Percentiles rank a stretch among this genome's conserved stretches.
Conservation (phyloP, 2,888 invertebrate species). For the Drosophila stalkeri region DNA sequence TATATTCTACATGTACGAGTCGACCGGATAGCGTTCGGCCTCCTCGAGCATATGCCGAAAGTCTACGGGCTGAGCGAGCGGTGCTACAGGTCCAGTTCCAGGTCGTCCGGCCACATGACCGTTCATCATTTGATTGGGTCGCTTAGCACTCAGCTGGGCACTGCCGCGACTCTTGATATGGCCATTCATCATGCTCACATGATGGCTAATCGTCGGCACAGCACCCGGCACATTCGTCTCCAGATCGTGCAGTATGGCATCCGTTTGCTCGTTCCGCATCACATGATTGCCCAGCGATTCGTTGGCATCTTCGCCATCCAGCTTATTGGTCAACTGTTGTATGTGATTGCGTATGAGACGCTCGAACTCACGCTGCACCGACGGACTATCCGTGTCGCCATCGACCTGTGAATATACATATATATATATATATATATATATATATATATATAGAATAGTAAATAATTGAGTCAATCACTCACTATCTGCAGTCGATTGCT, state of each 20-base stretch:
- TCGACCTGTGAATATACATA: slow-evolving; percentile 88
- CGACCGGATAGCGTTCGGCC: slow-evolving; percentile 84
- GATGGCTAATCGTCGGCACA: slow-evolving; percentile 85
- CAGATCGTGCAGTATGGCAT: slow-evolving; percentile 83
- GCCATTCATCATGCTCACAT: slow-evolving; percentile 85
- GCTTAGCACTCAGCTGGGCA: slow-evolving; percentile 52
- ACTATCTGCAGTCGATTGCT: slow-evolving; percentile 93
- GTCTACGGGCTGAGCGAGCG: slow-evolving; percentile 72
- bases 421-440: no score
- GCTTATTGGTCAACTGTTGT: slow-evolving; percentile 86
- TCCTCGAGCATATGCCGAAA: slow-evolving; percentile 84
- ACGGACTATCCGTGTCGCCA: slow-evolving; percentile 92
- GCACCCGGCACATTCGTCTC: slow-evolving; percentile 84
- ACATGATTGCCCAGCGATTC: slow-evolving; percentile 45
- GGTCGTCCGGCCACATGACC: slow-evolving; percentile 70
- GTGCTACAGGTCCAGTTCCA: slow-evolving; percentile 59
- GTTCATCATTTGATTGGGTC: slow-evolving; percentile 74
- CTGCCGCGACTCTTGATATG: slow-evolving; percentile 81
- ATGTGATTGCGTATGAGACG: slow-evolving; percentile 89
- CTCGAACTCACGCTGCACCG: slow-evolving; percentile 92
- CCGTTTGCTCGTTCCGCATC: slow-evolving; percentile 77
- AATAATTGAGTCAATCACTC: no score
- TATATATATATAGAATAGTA: no score
- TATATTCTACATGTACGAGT: slow-evolving; percentile 82
- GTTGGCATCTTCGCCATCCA: slow-evolving; percentile 55